Evolutionary conservation across 2,113 vertebrate genomes (phyloP).

Genomic region (Otocyon megalotis): DNA sequence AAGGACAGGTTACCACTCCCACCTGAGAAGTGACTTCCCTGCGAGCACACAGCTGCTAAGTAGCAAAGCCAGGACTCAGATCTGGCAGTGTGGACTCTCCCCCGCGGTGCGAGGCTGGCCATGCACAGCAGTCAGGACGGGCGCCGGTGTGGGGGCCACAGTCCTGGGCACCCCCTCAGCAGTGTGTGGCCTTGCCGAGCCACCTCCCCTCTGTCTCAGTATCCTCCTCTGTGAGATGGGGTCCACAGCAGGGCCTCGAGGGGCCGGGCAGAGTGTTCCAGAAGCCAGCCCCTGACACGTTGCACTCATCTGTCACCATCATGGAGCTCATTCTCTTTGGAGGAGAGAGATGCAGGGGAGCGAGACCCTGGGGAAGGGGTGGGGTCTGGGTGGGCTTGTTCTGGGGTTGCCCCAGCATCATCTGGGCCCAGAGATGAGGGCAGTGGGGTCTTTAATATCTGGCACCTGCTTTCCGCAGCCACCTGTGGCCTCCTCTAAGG

Average conservation of each 20-base stretch:
- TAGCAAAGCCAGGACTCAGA: not conserved
- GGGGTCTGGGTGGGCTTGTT: rapidly evolving
- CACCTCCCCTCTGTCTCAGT: not conserved
- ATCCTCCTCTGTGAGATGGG: not conserved
- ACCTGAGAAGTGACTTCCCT: not conserved
- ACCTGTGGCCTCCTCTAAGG: not conserved
- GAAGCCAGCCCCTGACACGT: too few species aligned
- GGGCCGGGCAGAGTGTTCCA: not conserved
- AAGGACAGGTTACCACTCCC: too few species aligned
- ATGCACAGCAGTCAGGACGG: not conserved
- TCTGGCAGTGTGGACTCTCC: not conserved
- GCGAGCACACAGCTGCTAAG: not conserved
- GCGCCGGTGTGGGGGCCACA: rapidly evolving
- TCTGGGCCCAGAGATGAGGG: not conserved
- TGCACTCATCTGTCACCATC: rapidly evolving
- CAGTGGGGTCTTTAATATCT: not conserved
- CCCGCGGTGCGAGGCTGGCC: rapidly evolving
- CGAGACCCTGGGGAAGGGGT: rapidly evolving
- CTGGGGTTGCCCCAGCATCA: rapidly evolving
- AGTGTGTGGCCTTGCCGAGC: too few species aligned
- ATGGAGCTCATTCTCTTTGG: not conserved
- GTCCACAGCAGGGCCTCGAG: not conserved
- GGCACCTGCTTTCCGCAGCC: not conserved
- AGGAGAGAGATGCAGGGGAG: rapidly evolving
- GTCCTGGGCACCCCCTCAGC: not conserved